Conservation (phyloP, 1,140 invertebrate genomes). For the Rhysida immarginata region DNA sequence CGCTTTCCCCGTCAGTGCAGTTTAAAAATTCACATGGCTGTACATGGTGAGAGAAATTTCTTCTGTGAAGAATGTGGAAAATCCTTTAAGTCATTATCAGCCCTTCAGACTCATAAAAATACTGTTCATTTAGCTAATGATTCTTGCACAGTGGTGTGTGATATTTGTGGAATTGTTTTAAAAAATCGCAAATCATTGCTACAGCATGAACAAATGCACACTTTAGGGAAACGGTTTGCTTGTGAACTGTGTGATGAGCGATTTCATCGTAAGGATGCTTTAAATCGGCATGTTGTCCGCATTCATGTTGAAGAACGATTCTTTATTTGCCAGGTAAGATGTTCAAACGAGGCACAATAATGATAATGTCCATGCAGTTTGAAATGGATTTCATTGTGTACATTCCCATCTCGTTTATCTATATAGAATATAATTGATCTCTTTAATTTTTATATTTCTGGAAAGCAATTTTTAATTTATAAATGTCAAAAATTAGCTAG, state of each 20-base stretch:
- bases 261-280: slow-evolving; percentile 5
- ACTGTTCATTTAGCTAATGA: not conserved
- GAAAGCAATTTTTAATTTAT: too few relatives aligned
- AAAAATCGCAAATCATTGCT: slow-evolving; percentile 5
- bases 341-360: too few relatives aligned
- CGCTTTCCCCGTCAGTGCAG: not conserved
- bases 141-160: not conserved
- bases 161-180: slow-evolving; percentile 1
- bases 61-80: slow-evolving; percentile 4
- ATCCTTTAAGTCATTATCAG: not conserved
- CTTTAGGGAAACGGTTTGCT: slow-evolving; percentile 1
- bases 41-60: not conserved
- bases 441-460: too few relatives aligned
- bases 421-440: too few relatives aligned
- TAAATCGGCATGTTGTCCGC: slow-evolving; percentile 4
- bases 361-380: too few relatives aligned
- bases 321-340: slow-evolving; percentile 4
- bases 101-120: not conserved
- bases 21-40: slow-evolving; percentile 1
- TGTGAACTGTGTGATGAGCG: not conserved
- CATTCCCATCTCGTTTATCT: too few relatives aligned
- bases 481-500: too few relatives aligned
- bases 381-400: too few relatives aligned
- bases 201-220: slow-evolving; percentile 6
- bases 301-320: slow-evolving; percentile 5